Percentiles rank a stretch among this genome's conserved stretches.
Evolutionary conservation across 2,888 invertebrate species (phyloP).

Genomic region (Rhamnusium bicolor): DNA sequence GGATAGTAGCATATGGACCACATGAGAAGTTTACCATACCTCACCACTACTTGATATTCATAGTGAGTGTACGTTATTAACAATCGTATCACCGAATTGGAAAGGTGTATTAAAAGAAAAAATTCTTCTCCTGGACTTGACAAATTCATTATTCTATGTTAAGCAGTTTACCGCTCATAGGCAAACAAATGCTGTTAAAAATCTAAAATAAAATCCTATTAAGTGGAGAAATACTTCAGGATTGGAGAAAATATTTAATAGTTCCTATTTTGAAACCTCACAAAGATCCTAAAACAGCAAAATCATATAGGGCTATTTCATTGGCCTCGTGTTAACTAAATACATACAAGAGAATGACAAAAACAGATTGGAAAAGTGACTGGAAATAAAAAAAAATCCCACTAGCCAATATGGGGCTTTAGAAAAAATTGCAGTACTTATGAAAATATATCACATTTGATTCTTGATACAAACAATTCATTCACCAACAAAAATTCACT

Average conservation of each 20-base stretch:
- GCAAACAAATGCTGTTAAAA: neutral
- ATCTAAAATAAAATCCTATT: neutral
- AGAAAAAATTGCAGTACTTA: too few relatives aligned
- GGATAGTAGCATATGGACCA: too few relatives aligned
- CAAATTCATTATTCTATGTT: neutral
- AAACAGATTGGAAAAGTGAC: too few relatives aligned
- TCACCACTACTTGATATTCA: too few relatives aligned
- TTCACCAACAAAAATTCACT: too few relatives aligned
- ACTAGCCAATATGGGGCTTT: too few relatives aligned
- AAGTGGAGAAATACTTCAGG: neutral
- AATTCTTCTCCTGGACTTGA: neutral
- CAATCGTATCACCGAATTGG: neutral
- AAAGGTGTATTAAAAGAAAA: neutral
- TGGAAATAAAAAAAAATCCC: too few relatives aligned
- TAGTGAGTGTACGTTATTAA: too few relatives aligned
- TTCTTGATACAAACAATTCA: too few relatives aligned
- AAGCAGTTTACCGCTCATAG: neutral
- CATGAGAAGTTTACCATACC: too few relatives aligned
- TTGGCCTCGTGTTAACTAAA: neutral
- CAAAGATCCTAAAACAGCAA: neutral
- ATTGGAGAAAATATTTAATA: neutral
- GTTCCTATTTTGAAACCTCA: neutral
- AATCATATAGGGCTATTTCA: neutral
- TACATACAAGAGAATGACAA: neutral
- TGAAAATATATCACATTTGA: too few relatives aligned